Percentiles rank a stretch among this genome's conserved stretches.
Conservation (phyloP, 2,797 vertebrate species). For the Molothrus aeneus region DNA sequence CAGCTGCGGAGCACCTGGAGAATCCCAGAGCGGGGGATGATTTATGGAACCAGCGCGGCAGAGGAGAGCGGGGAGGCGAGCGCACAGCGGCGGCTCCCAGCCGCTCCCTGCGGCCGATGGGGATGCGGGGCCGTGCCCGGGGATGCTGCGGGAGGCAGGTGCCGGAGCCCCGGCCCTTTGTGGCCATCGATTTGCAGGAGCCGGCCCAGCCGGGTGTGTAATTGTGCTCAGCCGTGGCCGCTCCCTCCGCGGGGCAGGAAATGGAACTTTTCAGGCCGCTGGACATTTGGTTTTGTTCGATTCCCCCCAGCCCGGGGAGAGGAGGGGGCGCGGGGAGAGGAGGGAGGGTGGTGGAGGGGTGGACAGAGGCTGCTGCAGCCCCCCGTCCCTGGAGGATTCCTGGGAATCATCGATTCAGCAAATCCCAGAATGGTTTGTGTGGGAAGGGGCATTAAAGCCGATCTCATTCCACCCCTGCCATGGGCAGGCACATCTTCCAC, state of each 20-base stretch:
- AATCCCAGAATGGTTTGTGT: background rate
- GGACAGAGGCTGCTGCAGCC: background rate
- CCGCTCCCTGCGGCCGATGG: too few species aligned
- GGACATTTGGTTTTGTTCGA: background rate
- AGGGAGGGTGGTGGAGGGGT: background rate
- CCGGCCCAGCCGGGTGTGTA: slow-evolving; percentile 67
- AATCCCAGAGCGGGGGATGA: background rate
- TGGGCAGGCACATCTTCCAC: background rate
- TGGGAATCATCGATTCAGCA: background rate
- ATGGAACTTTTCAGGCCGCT: slow-evolving; percentile 50
- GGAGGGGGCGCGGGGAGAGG: background rate
- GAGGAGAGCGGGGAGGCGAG: background rate
- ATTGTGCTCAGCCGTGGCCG: slow-evolving; percentile 52
- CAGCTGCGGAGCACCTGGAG: background rate
- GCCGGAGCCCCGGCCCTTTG: slow-evolving; percentile 23
- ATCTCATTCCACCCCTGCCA: too few species aligned
- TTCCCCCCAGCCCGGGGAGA: background rate
- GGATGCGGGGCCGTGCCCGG: background rate
- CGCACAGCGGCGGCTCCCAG: background rate
- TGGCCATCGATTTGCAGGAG: slow-evolving; percentile 66
- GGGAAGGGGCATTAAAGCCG: background rate
- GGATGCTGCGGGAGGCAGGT: background rate
- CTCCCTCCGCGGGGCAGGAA: slow-evolving; percentile 27
- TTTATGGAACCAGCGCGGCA: background rate
- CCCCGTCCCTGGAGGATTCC: accelerated